phyloP scores from a whole-genome alignment of 2,797 vertebrate genomes.

The Chanos chanos region DNA sequence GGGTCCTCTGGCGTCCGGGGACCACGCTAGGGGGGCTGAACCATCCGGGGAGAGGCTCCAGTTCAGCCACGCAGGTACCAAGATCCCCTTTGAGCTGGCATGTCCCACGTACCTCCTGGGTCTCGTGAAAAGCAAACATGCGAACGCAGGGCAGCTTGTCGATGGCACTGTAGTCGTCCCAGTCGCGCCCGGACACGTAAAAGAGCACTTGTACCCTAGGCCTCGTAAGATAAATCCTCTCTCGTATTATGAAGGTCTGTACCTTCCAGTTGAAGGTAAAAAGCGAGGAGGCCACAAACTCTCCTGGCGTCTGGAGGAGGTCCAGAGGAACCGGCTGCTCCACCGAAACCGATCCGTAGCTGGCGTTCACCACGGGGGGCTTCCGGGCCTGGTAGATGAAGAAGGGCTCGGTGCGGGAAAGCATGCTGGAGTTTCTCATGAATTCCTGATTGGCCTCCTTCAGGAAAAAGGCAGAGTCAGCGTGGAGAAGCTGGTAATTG shows the following conservation, averaged over 20 bases:
- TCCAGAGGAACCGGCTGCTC: slow-evolving; percentile 81
- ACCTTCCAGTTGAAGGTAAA: slow-evolving; percentile 84
- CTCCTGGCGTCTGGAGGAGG: slow-evolving; percentile 66
- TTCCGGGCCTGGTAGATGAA: slow-evolving; percentile 82
- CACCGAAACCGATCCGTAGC: slow-evolving; percentile 83
- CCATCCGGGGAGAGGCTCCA: slow-evolving; percentile 76
- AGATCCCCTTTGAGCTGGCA: slow-evolving; percentile 74
- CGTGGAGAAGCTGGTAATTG: slow-evolving; percentile 79
- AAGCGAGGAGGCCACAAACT: slow-evolving; percentile 72
- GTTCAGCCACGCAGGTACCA: slow-evolving; percentile 76
- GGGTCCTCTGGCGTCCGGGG: slow-evolving; percentile 72
- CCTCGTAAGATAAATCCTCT: slow-evolving; percentile 71
- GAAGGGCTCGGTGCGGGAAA: slow-evolving; percentile 82
- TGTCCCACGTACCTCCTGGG: slow-evolving; percentile 76
- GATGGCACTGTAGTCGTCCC: slow-evolving; percentile 78
- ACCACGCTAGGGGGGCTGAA: slow-evolving; percentile 76
- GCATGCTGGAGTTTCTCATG: slow-evolving; percentile 87
- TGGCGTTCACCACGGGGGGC: slow-evolving; percentile 78
- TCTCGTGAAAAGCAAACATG: slow-evolving; percentile 82
- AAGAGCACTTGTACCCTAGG: slow-evolving; percentile 81
- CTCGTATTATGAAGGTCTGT: slow-evolving; percentile 76
- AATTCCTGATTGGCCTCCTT: slow-evolving; percentile 85
- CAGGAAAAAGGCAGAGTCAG: slow-evolving; percentile 85
- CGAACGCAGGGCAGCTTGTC: slow-evolving; percentile 78
- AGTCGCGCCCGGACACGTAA: slow-evolving; percentile 76